These are phyloP conservation scores for Bovichtus variegatus DNA, from an alignment of 2,797 vertebrate genomes.

Conservation along the genomic window DNA sequence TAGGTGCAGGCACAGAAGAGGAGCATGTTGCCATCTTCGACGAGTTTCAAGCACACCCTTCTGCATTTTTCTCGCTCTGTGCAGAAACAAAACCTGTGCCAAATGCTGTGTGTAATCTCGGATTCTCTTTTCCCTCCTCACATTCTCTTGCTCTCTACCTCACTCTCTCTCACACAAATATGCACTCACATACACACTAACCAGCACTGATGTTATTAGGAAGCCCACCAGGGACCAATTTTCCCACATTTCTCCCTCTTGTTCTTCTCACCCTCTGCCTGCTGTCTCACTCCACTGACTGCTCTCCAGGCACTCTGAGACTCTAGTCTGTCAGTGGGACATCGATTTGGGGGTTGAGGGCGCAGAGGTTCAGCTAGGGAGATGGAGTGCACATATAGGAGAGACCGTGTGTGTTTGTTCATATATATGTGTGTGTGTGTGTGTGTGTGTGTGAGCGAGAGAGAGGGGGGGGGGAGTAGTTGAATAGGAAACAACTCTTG, in stretches of 20 bases:
- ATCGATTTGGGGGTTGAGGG: conserved; percentile 34
- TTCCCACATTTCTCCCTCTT: conserved; percentile 64
- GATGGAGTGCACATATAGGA: conserved; percentile 41
- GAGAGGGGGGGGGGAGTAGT: conserved; percentile 5
- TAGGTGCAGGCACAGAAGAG: conserved; percentile 28
- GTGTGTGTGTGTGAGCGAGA: not conserved
- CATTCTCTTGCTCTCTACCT: conserved; percentile 44
- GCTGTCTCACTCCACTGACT: conserved; percentile 75
- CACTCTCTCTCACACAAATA: conserved; percentile 20
- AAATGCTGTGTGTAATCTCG: conserved; percentile 64
- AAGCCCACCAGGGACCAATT: conserved; percentile 84
- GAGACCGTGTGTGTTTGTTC: conserved; percentile 35
- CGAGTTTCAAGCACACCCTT: conserved; percentile 38
- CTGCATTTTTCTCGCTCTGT: conserved; percentile 48
- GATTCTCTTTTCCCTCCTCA: conserved; percentile 59
- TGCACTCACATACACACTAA: conserved; percentile 34
- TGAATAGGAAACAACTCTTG: conserved; percentile 45
- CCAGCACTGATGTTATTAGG: conserved; percentile 61
- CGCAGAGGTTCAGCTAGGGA: conserved; percentile 37
- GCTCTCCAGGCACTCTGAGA: conserved; percentile 64
- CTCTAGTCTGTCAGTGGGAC: conserved; percentile 68
- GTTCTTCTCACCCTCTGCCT: conserved; percentile 60
- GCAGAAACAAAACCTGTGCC: conserved; percentile 56
- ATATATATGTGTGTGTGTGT: conserved; percentile 1
- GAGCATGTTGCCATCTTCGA: conserved; percentile 49